phyloP scores from a whole-genome alignment of 1,140 invertebrate species.

The Euura lappo region DNA sequence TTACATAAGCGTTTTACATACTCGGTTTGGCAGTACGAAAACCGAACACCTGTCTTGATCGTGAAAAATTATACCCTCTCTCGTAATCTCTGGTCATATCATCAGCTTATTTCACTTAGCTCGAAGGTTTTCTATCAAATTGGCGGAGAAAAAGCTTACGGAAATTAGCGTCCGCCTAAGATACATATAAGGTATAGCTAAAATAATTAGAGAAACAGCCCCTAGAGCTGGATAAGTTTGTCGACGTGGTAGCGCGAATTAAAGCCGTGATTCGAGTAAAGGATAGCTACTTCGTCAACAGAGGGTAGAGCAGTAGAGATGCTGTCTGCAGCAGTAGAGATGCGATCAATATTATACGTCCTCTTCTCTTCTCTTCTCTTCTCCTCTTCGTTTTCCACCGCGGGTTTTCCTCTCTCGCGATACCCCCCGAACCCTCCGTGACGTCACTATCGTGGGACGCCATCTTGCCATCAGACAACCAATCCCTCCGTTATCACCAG shows the following conservation, averaged over 20 bases:
- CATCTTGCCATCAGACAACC: conserved; percentile 63
- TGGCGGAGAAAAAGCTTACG: no score
- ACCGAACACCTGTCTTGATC: background rate
- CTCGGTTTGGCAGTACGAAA: background rate
- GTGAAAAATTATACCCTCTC: background rate
- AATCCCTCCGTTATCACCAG: conserved; percentile 53
- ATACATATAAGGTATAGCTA: no score
- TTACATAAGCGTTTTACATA: background rate
- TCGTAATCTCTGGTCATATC: no score
- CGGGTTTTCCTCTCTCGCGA: background rate
- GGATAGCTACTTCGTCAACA: conserved; percentile 56
- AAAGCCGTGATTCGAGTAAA: conserved; percentile 25
- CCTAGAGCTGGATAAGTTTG: no score
- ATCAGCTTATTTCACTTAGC: no score
- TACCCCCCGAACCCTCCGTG: conserved; percentile 41
- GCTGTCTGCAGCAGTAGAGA: conserved; percentile 58
- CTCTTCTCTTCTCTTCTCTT: background rate
- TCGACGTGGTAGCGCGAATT: background rate
- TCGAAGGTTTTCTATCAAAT: no score
- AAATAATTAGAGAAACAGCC: no score
- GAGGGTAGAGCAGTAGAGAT: conserved; percentile 46
- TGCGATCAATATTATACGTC: conserved; percentile 59
- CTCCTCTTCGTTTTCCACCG: background rate
- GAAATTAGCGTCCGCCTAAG: no score
- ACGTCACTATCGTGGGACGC: conserved; percentile 61